Conservation (phyloP, 2,888 invertebrate genomes). For the Capitulum mitella region DNA sequence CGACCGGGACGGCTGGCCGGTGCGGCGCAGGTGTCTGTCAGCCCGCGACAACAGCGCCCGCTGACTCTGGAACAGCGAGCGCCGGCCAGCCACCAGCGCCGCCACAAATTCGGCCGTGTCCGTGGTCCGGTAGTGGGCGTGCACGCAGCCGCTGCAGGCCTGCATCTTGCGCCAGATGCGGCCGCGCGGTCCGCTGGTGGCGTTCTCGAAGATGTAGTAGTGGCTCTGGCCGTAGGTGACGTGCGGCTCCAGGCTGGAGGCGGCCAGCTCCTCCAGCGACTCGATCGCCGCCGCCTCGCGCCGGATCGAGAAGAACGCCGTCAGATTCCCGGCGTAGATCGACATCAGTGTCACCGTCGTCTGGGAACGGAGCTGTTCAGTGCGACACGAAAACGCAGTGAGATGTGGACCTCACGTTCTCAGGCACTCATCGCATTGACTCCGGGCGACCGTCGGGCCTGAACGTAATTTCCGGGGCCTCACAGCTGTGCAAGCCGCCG, state of each 20-base stretch:
- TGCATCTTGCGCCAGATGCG: not conserved
- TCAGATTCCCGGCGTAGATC: slow-evolving; percentile 3
- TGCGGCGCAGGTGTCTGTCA: not conserved
- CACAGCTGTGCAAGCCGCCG: too few species aligned
- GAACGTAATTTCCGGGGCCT: too few species aligned
- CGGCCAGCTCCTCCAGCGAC: not conserved
- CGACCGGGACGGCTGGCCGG: not conserved
- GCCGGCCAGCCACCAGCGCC: not conserved
- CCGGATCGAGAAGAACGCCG: not conserved
- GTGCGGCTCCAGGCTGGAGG: not conserved
- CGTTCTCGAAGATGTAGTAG: slow-evolving; percentile 21
- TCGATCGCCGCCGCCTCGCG: not conserved
- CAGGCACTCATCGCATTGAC: too few species aligned
- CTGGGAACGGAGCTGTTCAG: not conserved
- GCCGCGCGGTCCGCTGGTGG: not conserved
- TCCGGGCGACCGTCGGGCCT: too few species aligned
- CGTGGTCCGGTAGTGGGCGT: not conserved
- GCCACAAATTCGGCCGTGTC: not conserved
- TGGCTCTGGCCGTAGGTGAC: slow-evolving; percentile 9
- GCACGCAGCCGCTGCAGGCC: not conserved
- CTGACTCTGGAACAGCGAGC: not conserved
- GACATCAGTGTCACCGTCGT: not conserved
- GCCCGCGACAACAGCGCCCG: not conserved
- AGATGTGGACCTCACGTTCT: too few species aligned
- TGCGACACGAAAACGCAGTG: too few species aligned